Evolutionary conservation across 2,888 invertebrate genomes (phyloP).

Genomic region (Ametastegia equiseti): DNA sequence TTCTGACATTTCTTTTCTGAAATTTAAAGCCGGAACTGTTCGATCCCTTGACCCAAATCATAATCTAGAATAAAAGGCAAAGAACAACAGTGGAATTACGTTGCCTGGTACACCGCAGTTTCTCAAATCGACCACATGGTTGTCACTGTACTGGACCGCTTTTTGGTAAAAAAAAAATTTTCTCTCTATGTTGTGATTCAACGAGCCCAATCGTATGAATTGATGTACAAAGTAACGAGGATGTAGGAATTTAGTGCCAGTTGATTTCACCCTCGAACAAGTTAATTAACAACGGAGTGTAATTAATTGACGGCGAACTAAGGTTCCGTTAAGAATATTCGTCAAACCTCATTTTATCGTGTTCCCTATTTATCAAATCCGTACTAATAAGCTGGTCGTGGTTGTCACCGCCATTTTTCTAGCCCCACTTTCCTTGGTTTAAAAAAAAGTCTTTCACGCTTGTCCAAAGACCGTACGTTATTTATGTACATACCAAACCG

Average conservation of each 20-base stretch:
- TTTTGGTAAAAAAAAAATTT: no score
- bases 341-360: conserved; percentile 36
- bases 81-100: no score
- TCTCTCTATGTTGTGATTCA: neutral
- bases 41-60: no score
- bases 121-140: no score
- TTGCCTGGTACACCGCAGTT: neutral
- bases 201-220: neutral
- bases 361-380: conserved; percentile 31
- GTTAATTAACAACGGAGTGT: conserved; percentile 19
- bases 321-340: conserved; percentile 20
- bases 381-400: conserved; percentile 33
- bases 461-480: conserved; percentile 12
- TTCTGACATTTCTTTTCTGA: no score
- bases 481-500: no score
- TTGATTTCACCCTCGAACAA: conserved; percentile 22
- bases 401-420: conserved; percentile 38
- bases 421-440: neutral
- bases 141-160: no score
- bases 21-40: no score
- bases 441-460: conserved; percentile 1
- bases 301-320: conserved; percentile 32
- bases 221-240: neutral
- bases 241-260: neutral
- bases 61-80: no score